A percentile compares a stretch with the other conserved stretches of the same genome.
phyloP scores from a whole-genome alignment of 2,797 vertebrate genomes.

The Myiothlypis coronata region DNA sequence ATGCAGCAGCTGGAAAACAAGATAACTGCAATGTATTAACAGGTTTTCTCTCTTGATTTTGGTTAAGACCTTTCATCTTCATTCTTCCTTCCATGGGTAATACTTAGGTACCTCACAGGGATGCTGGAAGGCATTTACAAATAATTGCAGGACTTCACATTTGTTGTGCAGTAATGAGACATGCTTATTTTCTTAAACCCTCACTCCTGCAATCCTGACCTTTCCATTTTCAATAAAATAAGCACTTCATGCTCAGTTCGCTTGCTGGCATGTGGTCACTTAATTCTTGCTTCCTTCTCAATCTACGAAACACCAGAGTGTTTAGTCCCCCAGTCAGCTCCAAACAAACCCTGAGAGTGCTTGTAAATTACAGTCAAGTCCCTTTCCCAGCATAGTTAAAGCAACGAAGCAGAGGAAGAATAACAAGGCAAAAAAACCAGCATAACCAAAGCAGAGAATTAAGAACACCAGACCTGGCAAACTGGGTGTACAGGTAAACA shows the following conservation, averaged over 20 bases:
- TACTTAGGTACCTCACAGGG: neutral
- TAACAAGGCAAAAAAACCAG: neutral
- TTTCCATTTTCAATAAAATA: conserved; percentile 48
- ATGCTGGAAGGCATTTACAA: conserved; percentile 44
- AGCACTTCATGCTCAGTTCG: conserved; percentile 24
- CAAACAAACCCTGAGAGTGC: neutral
- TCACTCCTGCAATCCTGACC: conserved; percentile 1
- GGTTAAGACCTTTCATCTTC: neutral
- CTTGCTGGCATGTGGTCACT: conserved; percentile 15
- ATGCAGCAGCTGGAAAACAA: neutral
- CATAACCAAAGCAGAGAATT: neutral
- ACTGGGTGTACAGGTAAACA: neutral
- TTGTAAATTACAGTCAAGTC: neutral
- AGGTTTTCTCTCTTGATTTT: conserved; percentile 4
- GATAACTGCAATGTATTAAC: neutral
- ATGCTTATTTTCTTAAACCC: conserved; percentile 16
- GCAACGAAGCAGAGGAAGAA: neutral
- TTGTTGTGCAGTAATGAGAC: conserved; percentile 32
- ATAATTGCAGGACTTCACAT: conserved; percentile 35
- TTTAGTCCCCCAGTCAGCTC: neutral
- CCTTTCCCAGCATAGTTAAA: neutral
- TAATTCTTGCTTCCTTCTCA: neutral
- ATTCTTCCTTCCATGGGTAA: neutral
- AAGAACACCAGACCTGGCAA: neutral
- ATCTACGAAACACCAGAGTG: neutral